phyloP scores from a whole-genome alignment of 92 coral and sea anemone genomes.

The Paramuricea clavata region DNA sequence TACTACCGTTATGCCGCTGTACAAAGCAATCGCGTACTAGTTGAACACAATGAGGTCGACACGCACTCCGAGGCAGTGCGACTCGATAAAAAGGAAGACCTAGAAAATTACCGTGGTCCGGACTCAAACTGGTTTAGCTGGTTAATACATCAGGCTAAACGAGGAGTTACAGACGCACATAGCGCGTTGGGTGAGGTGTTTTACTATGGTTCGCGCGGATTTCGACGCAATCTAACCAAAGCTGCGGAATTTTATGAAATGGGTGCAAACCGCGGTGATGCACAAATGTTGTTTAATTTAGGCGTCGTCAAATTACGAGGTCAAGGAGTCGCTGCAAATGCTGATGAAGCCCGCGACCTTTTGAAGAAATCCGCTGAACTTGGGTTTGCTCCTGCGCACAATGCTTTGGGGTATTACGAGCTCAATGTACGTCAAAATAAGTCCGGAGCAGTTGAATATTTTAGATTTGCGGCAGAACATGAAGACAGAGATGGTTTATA shows the following conservation, averaged over 20 bases:
- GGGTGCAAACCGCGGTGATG: constrained; percentile 92
- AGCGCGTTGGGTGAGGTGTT: constrained; percentile 87
- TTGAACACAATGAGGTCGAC: constrained; percentile 88
- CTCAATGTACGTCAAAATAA: constrained; percentile 82
- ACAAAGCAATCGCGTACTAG: constrained; percentile 72
- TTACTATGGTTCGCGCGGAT: constrained; percentile 88
- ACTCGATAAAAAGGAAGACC: constrained; percentile 91
- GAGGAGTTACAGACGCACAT: constrained; percentile 88
- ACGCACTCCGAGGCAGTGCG: constrained; percentile 97
- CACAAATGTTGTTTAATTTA: constrained; percentile 86
- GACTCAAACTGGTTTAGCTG: constrained; percentile 91
- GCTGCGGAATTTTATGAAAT: constrained; percentile 92
- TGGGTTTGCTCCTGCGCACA: constrained; percentile 92
- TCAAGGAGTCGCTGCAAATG: constrained; percentile 85
- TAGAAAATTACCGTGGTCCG: constrained; percentile 84
- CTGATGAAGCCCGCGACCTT: constrained; percentile 81
- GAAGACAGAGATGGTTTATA: constrained; percentile 88
- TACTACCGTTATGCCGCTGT: constrained; percentile 89
- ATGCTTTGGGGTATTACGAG: constrained; percentile 92
- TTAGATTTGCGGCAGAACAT: constrained; percentile 77
- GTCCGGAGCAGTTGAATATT: constrained; percentile 84
- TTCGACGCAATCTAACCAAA: constrained; percentile 85
- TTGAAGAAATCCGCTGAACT: constrained; percentile 81
- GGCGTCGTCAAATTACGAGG: constrained; percentile 92
- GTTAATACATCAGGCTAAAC: constrained; percentile 93